phyloP scores from a whole-genome alignment of 2,797 vertebrate genomes.

The Carapus acus region DNA sequence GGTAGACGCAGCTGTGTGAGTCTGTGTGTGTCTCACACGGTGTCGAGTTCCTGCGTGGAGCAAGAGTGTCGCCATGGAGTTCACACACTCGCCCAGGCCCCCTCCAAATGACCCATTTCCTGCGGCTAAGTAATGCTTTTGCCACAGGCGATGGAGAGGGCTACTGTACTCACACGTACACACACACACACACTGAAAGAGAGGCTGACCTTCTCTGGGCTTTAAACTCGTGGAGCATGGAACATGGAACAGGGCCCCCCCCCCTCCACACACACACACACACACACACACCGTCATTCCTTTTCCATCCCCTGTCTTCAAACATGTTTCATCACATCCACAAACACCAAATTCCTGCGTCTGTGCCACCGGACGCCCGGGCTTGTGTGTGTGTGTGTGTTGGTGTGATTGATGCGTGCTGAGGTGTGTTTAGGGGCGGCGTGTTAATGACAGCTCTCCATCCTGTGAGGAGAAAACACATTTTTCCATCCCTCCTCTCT shows the following conservation, averaged over 20 bases:
- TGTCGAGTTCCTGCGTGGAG: conserved; percentile 13
- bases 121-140: conserved; percentile 1
- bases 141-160: conserved; percentile 1
- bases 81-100: neutral
- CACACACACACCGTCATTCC: too few relatives aligned
- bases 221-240: neutral
- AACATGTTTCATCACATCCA: neutral
- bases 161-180: neutral
- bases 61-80: conserved; percentile 52
- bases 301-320: neutral
- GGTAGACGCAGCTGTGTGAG: conserved; percentile 5
- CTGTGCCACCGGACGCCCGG: neutral
- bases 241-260: too few relatives aligned
- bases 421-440: conserved; percentile 1
- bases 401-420: neutral
- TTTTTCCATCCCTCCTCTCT: conserved; percentile 3
- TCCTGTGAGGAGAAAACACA: too few relatives aligned
- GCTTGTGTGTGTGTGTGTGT: neutral
- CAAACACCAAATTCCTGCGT: neutral
- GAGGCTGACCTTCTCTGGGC: neutral
- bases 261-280: too few relatives aligned
- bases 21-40: conserved; percentile 4
- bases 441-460: conserved; percentile 18
- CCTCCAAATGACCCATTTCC: neutral
- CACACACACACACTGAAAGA: neutral